A percentile compares a stretch with the other conserved stretches of the same genome.
Evolutionary conservation across 1,140 invertebrate genomes (phyloP).

Genomic region (Drosophila kepulauana): DNA sequence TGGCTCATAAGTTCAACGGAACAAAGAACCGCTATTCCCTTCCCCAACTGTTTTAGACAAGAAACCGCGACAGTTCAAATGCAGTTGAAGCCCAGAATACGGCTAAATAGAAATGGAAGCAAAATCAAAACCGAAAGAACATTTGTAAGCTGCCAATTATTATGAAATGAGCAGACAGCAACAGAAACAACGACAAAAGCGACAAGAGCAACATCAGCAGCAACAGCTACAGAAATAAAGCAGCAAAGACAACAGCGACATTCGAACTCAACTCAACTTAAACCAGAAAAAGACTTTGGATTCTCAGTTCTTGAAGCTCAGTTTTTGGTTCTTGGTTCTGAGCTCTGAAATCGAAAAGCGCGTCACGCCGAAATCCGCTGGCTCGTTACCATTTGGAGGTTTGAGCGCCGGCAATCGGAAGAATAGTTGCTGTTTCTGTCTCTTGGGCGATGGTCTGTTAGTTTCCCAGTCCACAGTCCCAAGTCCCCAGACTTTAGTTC

Average conservation of each 20-base stretch:
- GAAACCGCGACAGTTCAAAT: constrained; percentile 52
- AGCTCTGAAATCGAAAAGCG: constrained; percentile 61
- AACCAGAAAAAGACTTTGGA: constrained; percentile 19
- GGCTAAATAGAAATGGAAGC: constrained; percentile 53
- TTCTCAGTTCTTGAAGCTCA: not conserved
- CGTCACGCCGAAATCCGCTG: constrained; percentile 73
- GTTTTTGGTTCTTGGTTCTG: constrained; percentile 4
- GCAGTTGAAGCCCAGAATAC: constrained; percentile 21
- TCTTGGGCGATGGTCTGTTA: constrained; percentile 23
- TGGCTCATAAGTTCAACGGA: constrained; percentile 66
- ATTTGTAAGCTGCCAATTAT: constrained; percentile 83
- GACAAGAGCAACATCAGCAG: constrained; percentile 20
- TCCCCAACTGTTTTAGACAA: not conserved
- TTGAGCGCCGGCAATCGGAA: constrained; percentile 70
- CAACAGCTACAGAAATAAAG: constrained; percentile 45
- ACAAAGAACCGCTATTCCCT: constrained; percentile 65
- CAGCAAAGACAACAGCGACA: constrained; percentile 58
- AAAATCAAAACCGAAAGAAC: constrained; percentile 77
- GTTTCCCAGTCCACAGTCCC: not conserved
- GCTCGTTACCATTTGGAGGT: constrained; percentile 72
- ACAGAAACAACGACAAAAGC: constrained; percentile 39
- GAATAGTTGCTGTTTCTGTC: constrained; percentile 44
- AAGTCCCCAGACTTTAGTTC: not conserved
- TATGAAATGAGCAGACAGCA: constrained; percentile 76
- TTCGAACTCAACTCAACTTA: constrained; percentile 46